Evolutionary conservation across 53 echinoderm and acorn worm species (phyloP).

Genomic region (Holothuria leucospilota): DNA sequence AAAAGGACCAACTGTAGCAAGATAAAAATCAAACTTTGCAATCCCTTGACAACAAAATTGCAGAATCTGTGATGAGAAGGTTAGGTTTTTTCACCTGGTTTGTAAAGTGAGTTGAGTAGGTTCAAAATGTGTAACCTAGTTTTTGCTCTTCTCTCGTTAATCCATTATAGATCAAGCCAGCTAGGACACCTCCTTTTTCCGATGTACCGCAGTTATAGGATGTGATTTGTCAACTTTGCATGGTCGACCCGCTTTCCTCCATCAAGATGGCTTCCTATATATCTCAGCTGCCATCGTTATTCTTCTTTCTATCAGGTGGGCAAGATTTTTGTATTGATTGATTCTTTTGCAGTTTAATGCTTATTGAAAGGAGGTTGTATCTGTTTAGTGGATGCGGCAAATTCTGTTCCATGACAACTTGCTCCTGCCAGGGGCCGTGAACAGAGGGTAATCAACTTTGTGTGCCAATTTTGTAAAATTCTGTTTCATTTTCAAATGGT

Average conservation of each 20-base stretch:
- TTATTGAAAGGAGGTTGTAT: too few relatives aligned
- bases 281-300: not conserved
- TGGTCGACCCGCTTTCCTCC: not conserved
- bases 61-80: not conserved
- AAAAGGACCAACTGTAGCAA: too few relatives aligned
- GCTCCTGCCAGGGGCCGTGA: too few relatives aligned
- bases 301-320: slow-evolving; percentile 8
- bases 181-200: too few relatives aligned
- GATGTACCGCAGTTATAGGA: slow-evolving; percentile 3
- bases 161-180: not conserved
- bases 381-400: too few relatives aligned
- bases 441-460: too few relatives aligned
- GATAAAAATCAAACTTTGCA: too few relatives aligned
- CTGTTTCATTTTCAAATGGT: too few relatives aligned
- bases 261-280: slow-evolving; percentile 7
- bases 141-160: not conserved
- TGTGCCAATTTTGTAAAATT: too few relatives aligned
- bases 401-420: too few relatives aligned
- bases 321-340: not conserved
- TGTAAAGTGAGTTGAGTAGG: not conserved
- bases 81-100: not conserved
- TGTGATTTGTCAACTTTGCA: slow-evolving; percentile 15
- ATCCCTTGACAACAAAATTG: too few relatives aligned
- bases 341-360: too few relatives aligned
- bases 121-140: slow-evolving; percentile 9